Evolutionary conservation across 92 coral and sea anemone species (phyloP), one percentile per base, ranked within the genome.

Genomic region (Porites divaricata): DNA sequence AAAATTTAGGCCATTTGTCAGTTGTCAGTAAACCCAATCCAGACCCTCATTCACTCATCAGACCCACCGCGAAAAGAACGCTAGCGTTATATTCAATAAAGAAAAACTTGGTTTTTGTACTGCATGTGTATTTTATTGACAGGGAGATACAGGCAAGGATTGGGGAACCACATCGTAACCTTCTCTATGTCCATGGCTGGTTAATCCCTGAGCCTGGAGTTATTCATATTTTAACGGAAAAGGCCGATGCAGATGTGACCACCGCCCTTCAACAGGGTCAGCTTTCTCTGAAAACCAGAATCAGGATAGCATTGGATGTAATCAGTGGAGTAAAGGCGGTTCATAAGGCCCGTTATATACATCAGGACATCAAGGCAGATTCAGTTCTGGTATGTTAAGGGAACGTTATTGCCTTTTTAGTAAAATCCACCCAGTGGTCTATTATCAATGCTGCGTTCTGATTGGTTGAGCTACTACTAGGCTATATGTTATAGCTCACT

Each of bases 201-300:
- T 63, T 88, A 52, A 56, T 83, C 48, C 89, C 88, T 23, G 56
- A 77, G 15, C 79, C 79, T 1, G 86, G 64, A 23, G 83, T 76
- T n/a, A 24, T 91, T 2, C 78, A 77, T 69, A 72, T 91, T 7
- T 85, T 91, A 57, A 87, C 88, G 94, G 94, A 91, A 56, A 78
- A 70, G 26, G 91, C 87, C 17, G 70, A 84, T 19, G 35, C 66
- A 45, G 81, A 88, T 63, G 54, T 91, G 48, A 72, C 85, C 59
- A 66, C 86, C 10, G 83, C 89, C 50, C 76, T 91, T 52, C 78
- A 69, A 68, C 25, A 51, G 9, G 77, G 89, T 59, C 21, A 35
- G 45, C 45, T 75, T 22, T 52, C 86, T n/a, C 78, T 86, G 25
- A 49, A 72, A 56, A 53, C 74, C 65, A 63, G 94, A 35, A 54